Percentiles rank a stretch among this genome's conserved stretches.
These are phyloP conservation scores for Athalia rosae DNA, from an alignment of 2,888 invertebrate species.

Conservation along the genomic window DNA sequence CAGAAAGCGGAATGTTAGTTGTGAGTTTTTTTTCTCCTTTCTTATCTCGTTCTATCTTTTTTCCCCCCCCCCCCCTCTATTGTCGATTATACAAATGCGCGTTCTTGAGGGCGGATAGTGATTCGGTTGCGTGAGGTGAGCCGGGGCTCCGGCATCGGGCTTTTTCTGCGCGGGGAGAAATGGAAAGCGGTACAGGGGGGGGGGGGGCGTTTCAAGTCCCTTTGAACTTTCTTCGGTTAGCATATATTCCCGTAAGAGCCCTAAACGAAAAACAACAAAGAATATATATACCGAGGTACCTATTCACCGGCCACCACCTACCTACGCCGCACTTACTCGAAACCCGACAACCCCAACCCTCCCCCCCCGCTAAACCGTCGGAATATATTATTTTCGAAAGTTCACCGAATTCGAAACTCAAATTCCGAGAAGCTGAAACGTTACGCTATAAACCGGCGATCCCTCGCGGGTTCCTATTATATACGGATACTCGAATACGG, in stretches of 20 bases:
- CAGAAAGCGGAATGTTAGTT: not conserved
- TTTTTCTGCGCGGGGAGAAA: conserved; percentile 2
- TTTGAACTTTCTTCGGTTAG: conserved; percentile 23
- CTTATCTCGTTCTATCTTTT: not conserved
- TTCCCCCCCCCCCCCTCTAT: conserved; percentile 28
- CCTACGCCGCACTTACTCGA: not conserved
- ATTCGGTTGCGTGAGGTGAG: not conserved
- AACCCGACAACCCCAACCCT: conserved; percentile 1
- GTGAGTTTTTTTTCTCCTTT: not conserved
- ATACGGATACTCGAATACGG: not conserved
- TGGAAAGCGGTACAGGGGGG: not conserved
- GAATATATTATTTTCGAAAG: conserved; percentile 35
- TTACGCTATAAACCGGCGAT: not conserved
- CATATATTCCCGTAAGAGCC: conserved; percentile 15
- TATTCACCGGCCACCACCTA: not conserved
- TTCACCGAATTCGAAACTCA: conserved; percentile 21
- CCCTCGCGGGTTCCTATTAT: not conserved
- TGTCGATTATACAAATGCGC: not conserved
- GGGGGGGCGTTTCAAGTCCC: not conserved
- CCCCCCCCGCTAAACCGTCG: conserved; percentile 19
- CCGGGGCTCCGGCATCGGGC: conserved; percentile 2
- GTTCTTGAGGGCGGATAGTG: conserved; percentile 41
- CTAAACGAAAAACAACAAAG: conserved; percentile 28
- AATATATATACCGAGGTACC: not conserved
- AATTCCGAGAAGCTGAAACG: not conserved